These are phyloP conservation scores for Scaptomyza polygonia DNA, from an alignment of 2,888 invertebrate genomes.

Conservation along the genomic window DNA sequence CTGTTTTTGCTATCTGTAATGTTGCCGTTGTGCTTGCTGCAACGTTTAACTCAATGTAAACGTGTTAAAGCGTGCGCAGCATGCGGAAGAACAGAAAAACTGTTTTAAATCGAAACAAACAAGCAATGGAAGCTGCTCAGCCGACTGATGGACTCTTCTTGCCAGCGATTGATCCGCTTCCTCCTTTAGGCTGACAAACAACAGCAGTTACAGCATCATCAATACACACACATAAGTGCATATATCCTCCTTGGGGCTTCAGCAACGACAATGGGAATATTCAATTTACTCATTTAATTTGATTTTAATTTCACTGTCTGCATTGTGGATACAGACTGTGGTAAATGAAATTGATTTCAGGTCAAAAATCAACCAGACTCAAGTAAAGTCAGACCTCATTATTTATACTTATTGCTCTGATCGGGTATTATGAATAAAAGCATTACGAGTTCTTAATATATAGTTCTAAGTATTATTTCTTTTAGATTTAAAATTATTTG, in stretches of 20 bases:
- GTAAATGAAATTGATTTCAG: conserved; percentile 31
- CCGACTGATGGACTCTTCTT: conserved; percentile 33
- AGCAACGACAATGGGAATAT: conserved; percentile 36
- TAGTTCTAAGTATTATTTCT: too few species aligned
- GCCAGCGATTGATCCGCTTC: conserved; percentile 2
- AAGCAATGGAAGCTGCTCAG: conserved; percentile 36
- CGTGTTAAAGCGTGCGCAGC: conserved; percentile 72
- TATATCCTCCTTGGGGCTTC: conserved; percentile 24
- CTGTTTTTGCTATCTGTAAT: conserved; percentile 58
- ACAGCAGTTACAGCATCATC: conserved; percentile 29
- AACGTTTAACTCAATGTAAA: conserved; percentile 78
- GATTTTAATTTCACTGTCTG: conserved; percentile 39
- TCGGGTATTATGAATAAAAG: neutral
- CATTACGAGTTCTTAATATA: too few species aligned
- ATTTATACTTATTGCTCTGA: neutral
- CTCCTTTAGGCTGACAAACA: conserved; percentile 6
- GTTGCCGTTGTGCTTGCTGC: conserved; percentile 51
- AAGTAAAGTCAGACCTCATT: conserved; percentile 20
- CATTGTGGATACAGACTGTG: conserved; percentile 10
- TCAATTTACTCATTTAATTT: conserved; percentile 45
- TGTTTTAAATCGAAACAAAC: conserved; percentile 66
- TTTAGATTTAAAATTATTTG: too few species aligned
- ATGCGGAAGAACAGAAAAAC: conserved; percentile 49
- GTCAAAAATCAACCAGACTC: conserved; percentile 32
- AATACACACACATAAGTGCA: conserved; percentile 7